Evolutionary conservation across 2,113 vertebrate genomes (phyloP).

Genomic region (Dasyornis broadbenti): DNA sequence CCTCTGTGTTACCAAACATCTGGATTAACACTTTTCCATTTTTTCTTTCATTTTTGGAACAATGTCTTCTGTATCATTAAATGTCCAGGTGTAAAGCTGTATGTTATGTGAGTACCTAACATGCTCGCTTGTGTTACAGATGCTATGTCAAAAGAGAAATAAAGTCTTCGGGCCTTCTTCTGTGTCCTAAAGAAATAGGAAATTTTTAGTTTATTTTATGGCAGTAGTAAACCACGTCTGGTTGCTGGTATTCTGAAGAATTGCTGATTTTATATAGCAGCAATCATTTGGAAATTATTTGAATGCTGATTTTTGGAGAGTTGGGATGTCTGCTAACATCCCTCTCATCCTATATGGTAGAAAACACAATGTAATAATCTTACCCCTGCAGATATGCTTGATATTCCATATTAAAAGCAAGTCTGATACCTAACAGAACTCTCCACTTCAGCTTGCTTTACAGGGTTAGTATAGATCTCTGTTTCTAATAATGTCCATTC

Average conservation of each 20-base stretch:
- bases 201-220: not conserved
- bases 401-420: not conserved
- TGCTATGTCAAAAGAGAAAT: constrained; percentile 30
- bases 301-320: not conserved
- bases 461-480: not conserved
- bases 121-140: not conserved
- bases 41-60: constrained; percentile 19
- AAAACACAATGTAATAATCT: not conserved
- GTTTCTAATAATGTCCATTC: not conserved
- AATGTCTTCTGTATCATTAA: constrained; percentile 8
- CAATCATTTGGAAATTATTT: not conserved
- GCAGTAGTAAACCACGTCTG: not conserved
- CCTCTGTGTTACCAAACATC: not conserved
- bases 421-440: not conserved
- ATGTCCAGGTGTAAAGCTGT: constrained; percentile 25
- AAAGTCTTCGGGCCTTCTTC: constrained; percentile 16
- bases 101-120: not conserved
- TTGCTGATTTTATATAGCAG: not conserved
- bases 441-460: not conserved
- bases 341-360: not conserved
- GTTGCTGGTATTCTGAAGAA: not conserved
- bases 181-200: constrained; percentile 20
- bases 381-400: not conserved
- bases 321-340: not conserved
- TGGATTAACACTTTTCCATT: not conserved